Evolutionary conservation across 2,888 invertebrate genomes (phyloP).

Genomic region (Pantelozetes paolii): DNA sequence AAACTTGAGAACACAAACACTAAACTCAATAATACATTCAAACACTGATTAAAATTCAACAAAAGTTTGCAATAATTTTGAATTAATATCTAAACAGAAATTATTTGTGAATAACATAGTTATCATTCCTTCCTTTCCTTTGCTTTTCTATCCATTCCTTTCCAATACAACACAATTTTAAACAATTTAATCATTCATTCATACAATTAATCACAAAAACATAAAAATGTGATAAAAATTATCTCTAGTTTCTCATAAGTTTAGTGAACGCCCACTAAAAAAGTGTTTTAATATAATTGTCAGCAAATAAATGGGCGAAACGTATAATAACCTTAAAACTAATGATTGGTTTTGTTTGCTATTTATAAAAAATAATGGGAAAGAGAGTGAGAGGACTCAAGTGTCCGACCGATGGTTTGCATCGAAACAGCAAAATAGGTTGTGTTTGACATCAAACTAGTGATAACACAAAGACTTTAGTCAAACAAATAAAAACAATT

Average conservation of each 20-base stretch:
- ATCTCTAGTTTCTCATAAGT: background rate
- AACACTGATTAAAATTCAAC: background rate
- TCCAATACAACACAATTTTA: too few species aligned
- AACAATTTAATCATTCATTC: too few species aligned
- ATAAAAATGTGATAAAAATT: slow-evolving; percentile 7
- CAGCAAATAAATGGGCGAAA: slow-evolving; percentile 30
- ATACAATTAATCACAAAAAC: background rate
- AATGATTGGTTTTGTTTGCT: background rate
- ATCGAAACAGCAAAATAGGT: background rate
- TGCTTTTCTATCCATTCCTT: too few species aligned
- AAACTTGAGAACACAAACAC: background rate
- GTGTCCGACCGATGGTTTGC: background rate
- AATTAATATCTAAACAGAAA: background rate
- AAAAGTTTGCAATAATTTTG: background rate
- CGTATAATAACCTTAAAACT: background rate
- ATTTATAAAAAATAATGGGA: background rate
- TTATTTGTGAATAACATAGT: too few species aligned
- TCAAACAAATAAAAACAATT: background rate
- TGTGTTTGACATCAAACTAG: background rate
- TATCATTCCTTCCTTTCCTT: too few species aligned
- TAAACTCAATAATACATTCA: background rate
- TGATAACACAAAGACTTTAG: background rate
- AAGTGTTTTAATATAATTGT: background rate
- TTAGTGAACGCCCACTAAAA: slow-evolving; percentile 8
- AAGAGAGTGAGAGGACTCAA: background rate